Conservation (phyloP, 2,888 invertebrate species). For the Morpho achilles region DNA sequence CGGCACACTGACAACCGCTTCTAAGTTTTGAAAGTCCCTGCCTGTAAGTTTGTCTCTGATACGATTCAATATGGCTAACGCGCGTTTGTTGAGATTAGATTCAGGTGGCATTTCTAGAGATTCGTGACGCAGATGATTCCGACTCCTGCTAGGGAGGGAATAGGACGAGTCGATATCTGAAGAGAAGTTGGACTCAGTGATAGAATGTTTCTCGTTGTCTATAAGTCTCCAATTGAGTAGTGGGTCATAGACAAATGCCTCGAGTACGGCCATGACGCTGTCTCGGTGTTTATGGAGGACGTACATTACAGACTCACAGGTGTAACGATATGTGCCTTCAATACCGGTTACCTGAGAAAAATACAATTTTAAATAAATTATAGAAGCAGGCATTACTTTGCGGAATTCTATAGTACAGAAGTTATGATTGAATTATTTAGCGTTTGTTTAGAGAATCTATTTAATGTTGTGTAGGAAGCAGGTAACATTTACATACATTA, state of each 20-base stretch:
- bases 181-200: slow-evolving; percentile 63
- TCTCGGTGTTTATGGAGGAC: slow-evolving; percentile 98
- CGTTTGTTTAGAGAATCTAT: too few relatives aligned
- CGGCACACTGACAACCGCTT: slow-evolving; percentile 88
- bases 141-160: slow-evolving; percentile 57
- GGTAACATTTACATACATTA: too few relatives aligned
- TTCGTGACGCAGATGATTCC: slow-evolving; percentile 60
- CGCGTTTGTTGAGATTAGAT: slow-evolving; percentile 92
- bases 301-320: slow-evolving; percentile 99
- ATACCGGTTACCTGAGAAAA: slow-evolving; percentile 91
- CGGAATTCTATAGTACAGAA: too few relatives aligned
- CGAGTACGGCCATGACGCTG: slow-evolving; percentile 99
- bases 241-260: slow-evolving; percentile 99
- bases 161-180: slow-evolving; percentile 64
- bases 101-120: slow-evolving; percentile 82
- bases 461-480: too few relatives aligned
- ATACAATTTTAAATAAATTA: too few relatives aligned
- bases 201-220: slow-evolving; percentile 70
- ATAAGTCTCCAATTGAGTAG: slow-evolving; percentile 98
- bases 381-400: too few relatives aligned
- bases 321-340: slow-evolving; percentile 97
- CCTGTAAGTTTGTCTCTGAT: slow-evolving; percentile 97
- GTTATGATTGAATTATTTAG: too few relatives aligned
- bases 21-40: slow-evolving; percentile 88
- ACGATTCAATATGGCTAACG: slow-evolving; percentile 92